Base-by-base conservation (phyloP, 2,888 invertebrate species). In the Caenorhabditis sp. region DNA sequence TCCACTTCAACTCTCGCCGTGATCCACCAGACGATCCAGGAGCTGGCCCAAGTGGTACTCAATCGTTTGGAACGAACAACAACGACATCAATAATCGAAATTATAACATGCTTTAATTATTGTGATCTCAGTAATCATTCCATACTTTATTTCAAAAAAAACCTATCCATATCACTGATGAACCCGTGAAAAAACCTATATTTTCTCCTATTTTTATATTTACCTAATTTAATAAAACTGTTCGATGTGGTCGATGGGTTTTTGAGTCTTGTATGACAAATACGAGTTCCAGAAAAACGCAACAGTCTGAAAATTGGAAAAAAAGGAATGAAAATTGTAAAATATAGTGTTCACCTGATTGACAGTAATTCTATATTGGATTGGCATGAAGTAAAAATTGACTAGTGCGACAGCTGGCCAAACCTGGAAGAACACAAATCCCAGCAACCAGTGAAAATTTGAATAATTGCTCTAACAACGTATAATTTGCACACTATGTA, bases 261-360 rank as follows among this genome's bases (percentile, higher is more conserved):
- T 89, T 84, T 92, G 92, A 20, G 92, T 92, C 89, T 92, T 92
- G 91, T 92, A 92, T 0, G 94, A 93, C 25, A 95, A 88, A 87
- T 93, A 94, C 17, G 92, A 92, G 87, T 95, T 95, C 94, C 94
- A 95, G 83, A 93, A 90, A 25, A 95, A 87, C 31, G 94, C 93
- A n/a, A 94, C 91, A 4, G 90, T 85, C 88, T 94, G 38, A 14
- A 57, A 31, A 57, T 14, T 27, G 8, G 21, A 36, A 26, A 43
- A 53, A 52, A 2, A 26, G 1, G 4, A 49, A 50, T 50, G n/a
- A 20, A 20, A 50, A 10, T 50, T 50, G 4, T n/a, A 50, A 50
- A 50, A 14, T 50, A 5, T 10, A 50, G 17, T 50, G 17, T n/a
- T 25, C 60, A 72, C 72, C 65, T 73, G 72, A 38, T 68, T 68